Evolutionary conservation across 2,888 invertebrate species (phyloP).

Genomic region (Allacma fusca): DNA sequence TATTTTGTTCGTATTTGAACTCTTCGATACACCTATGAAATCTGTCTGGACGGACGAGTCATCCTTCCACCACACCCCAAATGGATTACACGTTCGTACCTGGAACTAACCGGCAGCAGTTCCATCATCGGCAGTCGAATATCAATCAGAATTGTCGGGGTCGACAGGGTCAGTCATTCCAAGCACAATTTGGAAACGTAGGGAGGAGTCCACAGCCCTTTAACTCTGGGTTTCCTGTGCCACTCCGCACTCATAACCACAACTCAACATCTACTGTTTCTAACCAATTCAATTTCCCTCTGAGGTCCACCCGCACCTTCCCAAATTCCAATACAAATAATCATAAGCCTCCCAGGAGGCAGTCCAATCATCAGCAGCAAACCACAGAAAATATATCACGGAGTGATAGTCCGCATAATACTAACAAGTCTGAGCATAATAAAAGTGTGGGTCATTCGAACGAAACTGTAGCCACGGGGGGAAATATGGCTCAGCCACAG

Average conservation of each 20-base stretch:
- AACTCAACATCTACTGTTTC: background rate
- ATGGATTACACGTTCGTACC: conserved; percentile 15
- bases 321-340: background rate
- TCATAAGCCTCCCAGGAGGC: background rate
- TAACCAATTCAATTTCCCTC: conserved; percentile 33
- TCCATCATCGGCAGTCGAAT: background rate
- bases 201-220: background rate
- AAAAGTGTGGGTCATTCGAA: background rate
- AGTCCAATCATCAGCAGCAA: background rate
- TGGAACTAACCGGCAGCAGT: conserved; percentile 14
- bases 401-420: background rate
- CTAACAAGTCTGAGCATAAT: background rate
- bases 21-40: too few species aligned
- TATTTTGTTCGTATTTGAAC: too few species aligned
- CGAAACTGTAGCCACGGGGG: background rate
- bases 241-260: conserved; percentile 9
- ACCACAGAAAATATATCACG: background rate
- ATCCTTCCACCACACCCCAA: background rate
- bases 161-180: conserved; percentile 17
- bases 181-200: background rate
- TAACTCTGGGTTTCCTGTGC: background rate
- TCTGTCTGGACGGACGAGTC: background rate
- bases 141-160: background rate
- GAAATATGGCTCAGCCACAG: conserved; percentile 42
- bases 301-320: conserved; percentile 21